These are phyloP conservation scores for Dolomedes plantarius DNA, from an alignment of 2,888 invertebrate genomes.

Conservation along the genomic window DNA sequence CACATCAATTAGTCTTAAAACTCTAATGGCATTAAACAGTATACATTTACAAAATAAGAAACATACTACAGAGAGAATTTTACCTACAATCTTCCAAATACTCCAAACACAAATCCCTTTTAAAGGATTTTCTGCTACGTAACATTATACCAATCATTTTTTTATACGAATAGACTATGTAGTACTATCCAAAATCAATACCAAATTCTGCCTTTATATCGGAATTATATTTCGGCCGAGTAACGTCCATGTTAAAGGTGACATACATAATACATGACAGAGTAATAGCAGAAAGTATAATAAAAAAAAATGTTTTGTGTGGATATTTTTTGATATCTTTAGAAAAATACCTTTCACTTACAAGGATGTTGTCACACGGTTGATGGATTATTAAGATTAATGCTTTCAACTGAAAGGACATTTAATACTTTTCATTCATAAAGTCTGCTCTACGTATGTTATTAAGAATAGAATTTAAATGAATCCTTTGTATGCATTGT, in stretches of 20 bases:
- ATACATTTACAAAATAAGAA: too few species aligned
- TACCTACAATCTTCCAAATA: too few species aligned
- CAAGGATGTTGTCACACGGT: constrained; percentile 6
- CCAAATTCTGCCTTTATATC: neutral
- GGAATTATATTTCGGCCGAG: neutral
- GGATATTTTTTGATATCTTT: constrained; percentile 1
- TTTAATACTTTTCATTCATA: neutral
- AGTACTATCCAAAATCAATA: constrained; percentile 4
- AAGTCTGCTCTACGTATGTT: neutral
- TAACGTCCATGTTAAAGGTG: constrained; percentile 5
- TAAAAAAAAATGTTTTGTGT: constrained; percentile 8
- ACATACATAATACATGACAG: constrained; percentile 6
- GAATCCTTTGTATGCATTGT: too few species aligned
- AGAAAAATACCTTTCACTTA: neutral
- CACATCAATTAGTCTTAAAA: too few species aligned
- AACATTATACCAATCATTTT: neutral
- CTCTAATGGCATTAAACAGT: too few species aligned
- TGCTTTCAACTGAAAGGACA: neutral
- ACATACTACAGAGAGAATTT: too few species aligned
- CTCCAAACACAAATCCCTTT: neutral
- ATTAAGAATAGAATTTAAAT: neutral
- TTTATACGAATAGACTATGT: neutral
- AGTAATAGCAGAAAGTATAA: neutral
- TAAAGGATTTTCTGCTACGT: neutral
- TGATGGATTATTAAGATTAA: constrained; percentile 6